phyloP scores from a whole-genome alignment of 2,113 vertebrate genomes.

The Carollia perspicillata region DNA sequence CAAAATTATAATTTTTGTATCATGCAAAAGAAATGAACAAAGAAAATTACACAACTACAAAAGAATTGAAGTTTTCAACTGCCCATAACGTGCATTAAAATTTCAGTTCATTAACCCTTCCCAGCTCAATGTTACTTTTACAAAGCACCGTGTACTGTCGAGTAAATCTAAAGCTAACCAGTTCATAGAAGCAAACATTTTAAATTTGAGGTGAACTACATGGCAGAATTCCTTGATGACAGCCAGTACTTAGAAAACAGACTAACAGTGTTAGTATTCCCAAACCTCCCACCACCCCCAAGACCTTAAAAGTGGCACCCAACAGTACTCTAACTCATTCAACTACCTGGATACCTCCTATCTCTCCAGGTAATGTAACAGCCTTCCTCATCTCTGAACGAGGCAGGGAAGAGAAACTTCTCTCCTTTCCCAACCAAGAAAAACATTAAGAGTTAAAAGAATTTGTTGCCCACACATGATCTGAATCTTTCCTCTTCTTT shows the following conservation, averaged over 20 bases:
- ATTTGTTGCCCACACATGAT: background rate
- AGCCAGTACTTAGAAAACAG: constrained; percentile 64
- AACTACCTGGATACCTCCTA: background rate
- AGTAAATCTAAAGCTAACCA: constrained; percentile 59
- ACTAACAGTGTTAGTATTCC: background rate
- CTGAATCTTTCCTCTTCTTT: constrained; percentile 49
- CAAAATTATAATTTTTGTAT: constrained; percentile 84
- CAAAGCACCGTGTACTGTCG: constrained; percentile 45
- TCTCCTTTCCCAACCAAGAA: background rate
- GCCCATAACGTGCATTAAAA: constrained; percentile 56
- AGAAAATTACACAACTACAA: constrained; percentile 81
- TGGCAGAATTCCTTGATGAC: constrained; percentile 71
- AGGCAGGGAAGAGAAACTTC: background rate
- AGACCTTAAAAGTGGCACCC: background rate
- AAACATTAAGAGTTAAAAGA: constrained; percentile 34
- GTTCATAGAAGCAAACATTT: constrained; percentile 51
- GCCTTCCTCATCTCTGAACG: constrained; percentile 52
- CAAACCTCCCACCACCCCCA: background rate
- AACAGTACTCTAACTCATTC: background rate
- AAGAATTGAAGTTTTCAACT: constrained; percentile 72
- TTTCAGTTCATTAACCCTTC: constrained; percentile 77
- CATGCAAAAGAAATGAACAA: constrained; percentile 89
- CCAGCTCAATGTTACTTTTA: constrained; percentile 77
- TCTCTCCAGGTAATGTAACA: constrained; percentile 52
- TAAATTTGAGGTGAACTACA: constrained; percentile 23